Evolutionary conservation across 2,888 invertebrate genomes (phyloP).

Genomic region (Byasa hedistus): DNA sequence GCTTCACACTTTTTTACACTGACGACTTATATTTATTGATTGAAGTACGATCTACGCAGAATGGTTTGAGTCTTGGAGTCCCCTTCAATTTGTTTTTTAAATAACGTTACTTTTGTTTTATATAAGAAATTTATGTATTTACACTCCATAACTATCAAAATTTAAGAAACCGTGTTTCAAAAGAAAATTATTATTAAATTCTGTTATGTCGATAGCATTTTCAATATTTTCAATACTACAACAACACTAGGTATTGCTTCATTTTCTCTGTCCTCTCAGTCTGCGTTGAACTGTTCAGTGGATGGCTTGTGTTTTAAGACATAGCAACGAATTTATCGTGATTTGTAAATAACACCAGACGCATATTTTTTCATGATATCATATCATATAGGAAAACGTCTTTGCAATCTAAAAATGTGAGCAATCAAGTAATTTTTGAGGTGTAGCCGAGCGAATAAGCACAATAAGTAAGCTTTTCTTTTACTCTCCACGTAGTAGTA

Average conservation of each 20-base stretch:
- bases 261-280: conserved; percentile 62
- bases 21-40: too few relatives aligned
- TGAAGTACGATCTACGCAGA: too few relatives aligned
- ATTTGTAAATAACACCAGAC: conserved; percentile 17
- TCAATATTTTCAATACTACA: conserved; percentile 25
- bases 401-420: conserved; percentile 44
- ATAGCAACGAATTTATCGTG: conserved; percentile 26
- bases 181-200: too few relatives aligned
- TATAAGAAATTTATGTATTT: too few relatives aligned
- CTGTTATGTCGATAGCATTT: conserved; percentile 24
- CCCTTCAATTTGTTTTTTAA: too few relatives aligned
- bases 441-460: conserved; percentile 36
- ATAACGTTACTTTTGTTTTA: too few relatives aligned
- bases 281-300: conserved; percentile 45
- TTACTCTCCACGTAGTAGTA: conserved; percentile 17
- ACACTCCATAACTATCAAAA: too few relatives aligned
- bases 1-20: too few relatives aligned
- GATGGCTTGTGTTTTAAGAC: conserved; percentile 37
- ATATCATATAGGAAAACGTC: conserved; percentile 29
- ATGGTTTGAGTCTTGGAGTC: too few relatives aligned
- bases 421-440: conserved; percentile 33
- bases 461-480: conserved; percentile 42
- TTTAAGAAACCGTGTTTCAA: too few relatives aligned
- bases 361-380: conserved; percentile 2
- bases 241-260: conserved; percentile 53